phyloP scores from a whole-genome alignment of 1,140 invertebrate species.

The Pseudomyrmex sp. region DNA sequence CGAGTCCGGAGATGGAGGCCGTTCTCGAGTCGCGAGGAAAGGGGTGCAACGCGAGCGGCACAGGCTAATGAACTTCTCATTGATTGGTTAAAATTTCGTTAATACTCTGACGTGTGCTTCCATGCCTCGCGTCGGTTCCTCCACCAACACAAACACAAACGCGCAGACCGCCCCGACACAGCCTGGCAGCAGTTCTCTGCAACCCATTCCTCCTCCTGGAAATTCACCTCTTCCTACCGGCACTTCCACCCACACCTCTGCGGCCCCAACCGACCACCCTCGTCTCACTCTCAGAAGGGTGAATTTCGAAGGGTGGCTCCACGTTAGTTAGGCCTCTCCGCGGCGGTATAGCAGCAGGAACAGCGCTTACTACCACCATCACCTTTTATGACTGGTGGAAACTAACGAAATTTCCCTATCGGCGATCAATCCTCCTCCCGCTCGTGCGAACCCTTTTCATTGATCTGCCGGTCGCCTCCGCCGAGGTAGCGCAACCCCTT shows the following conservation, averaged over 20 bases:
- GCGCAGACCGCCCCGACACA: slow-evolving; percentile 46
- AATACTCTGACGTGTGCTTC: slow-evolving; percentile 83
- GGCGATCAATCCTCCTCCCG: slow-evolving; percentile 80
- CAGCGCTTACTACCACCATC: slow-evolving; percentile 60
- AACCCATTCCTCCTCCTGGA: slow-evolving; percentile 61
- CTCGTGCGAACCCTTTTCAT: slow-evolving; percentile 81
- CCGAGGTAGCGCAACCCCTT: slow-evolving; percentile 78
- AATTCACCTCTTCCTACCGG: slow-evolving; percentile 70
- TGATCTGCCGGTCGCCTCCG: slow-evolving; percentile 79
- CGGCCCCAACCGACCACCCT: slow-evolving; percentile 70
- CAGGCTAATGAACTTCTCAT: slow-evolving; percentile 85
- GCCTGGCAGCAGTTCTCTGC: slow-evolving; percentile 56
- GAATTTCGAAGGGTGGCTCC: slow-evolving; percentile 79
- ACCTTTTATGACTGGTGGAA: slow-evolving; percentile 82
- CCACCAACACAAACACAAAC: slow-evolving; percentile 42
- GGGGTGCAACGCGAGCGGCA: slow-evolving; percentile 63
- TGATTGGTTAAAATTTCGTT: slow-evolving; percentile 85
- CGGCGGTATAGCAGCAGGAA: slow-evolving; percentile 63
- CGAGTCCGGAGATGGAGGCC: slow-evolving; percentile 62
- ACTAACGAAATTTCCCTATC: slow-evolving; percentile 85
- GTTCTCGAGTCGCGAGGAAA: slow-evolving; percentile 61
- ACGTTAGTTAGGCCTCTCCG: slow-evolving; percentile 80
- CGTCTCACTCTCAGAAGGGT: slow-evolving; percentile 80
- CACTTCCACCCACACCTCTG: slow-evolving; percentile 55
- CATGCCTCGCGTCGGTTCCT: slow-evolving; percentile 74